A percentile compares a stretch with the other conserved stretches of the same genome.
Evolutionary conservation across 2,888 invertebrate species (phyloP).

Genomic region (Drosophila helvetica): DNA sequence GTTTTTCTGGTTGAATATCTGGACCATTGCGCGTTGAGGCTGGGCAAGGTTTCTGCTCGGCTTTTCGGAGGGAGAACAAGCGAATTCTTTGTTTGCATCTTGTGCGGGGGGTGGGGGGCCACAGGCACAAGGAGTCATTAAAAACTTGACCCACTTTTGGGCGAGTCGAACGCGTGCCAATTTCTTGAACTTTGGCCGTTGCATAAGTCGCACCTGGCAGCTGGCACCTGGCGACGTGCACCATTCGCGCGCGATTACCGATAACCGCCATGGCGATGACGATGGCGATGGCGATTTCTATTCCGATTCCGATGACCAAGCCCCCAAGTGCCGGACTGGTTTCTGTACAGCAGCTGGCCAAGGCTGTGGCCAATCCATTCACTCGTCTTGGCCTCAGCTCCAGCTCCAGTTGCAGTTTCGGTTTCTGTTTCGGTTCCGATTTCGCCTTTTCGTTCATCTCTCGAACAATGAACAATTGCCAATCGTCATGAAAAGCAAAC

Average conservation of each 20-base stretch:
- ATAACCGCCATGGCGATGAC: conserved; percentile 13
- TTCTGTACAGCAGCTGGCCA: conserved; percentile 33
- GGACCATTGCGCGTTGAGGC: conserved; percentile 50
- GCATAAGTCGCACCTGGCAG: conserved; percentile 42
- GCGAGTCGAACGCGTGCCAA: conserved; percentile 39
- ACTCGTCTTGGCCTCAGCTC: conserved; percentile 44
- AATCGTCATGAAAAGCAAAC: conserved; percentile 62
- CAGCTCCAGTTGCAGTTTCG: conserved; percentile 40
- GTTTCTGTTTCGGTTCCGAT: conserved; percentile 48
- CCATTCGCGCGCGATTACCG: conserved; percentile 5
- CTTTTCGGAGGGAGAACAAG: conserved; percentile 33
- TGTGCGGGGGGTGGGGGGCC: too few species aligned
- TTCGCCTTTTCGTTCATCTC: conserved; percentile 36
- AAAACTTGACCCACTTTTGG: conserved; percentile 56
- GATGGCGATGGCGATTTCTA: conserved; percentile 22
- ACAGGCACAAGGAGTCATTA: conserved; percentile 28
- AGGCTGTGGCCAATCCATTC: conserved; percentile 74
- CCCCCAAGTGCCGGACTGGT: conserved; percentile 2
- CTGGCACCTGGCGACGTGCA: too few species aligned
- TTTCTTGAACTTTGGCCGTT: conserved; percentile 29
- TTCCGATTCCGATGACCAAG: conserved; percentile 32
- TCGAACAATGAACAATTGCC: conserved; percentile 68
- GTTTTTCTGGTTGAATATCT: conserved; percentile 32
- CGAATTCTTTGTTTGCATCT: conserved; percentile 52
- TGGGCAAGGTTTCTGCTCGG: conserved; percentile 48